Base-by-base conservation (phyloP, 2,797 vertebrate species). In the Neosilurus mollespiculum region DNA sequence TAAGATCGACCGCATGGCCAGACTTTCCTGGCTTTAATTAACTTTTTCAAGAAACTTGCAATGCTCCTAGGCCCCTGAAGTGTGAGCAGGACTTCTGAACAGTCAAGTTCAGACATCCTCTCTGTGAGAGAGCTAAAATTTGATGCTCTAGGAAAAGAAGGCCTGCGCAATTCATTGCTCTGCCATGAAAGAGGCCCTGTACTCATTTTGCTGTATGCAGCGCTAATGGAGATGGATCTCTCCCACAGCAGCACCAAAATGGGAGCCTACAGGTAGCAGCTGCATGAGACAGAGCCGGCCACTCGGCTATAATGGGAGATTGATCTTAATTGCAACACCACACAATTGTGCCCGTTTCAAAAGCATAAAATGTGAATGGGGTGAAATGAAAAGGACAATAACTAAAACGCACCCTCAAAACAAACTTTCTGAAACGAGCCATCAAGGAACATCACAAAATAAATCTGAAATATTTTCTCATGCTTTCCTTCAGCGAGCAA, bases 151-250 rank as follows among this genome's bases (percentile, higher is more conserved):
- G 61, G 24, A 53, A 79, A 79, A 20, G 61, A 51, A 30, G 77
- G 43, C 49, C 61, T 72, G 10, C 20, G 80, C 53, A 22, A 70
- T 58, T 4, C 73, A 78, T 65, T 83, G 61, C 73, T 66, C 56
- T 69, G 61, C 70, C 43, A 11, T 30, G 67, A 80, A 72, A 34
- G 24, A 79, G 82, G 67, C 10, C 51, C 81, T 67, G 59, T 79
- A 86, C 83, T 84, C 84, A 87, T 87, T 86, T 86, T 76, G 78
- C 67, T 67, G 18, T 72, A 72, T 81, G 81, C 54, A 62, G 73
- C 82, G 67, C 84, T 88, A 88, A 88, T 83, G 78, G 85, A 84
- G 87, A 88, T 88, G 83, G 87, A 88, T 84, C 78, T 88, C 81
- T 81, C 67, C 78, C 58, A 73, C 81, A 64, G 62, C 30, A 43